Evolutionary conservation across 2,113 vertebrate species (phyloP).

Genomic region (Sapayoa aenigma): DNA sequence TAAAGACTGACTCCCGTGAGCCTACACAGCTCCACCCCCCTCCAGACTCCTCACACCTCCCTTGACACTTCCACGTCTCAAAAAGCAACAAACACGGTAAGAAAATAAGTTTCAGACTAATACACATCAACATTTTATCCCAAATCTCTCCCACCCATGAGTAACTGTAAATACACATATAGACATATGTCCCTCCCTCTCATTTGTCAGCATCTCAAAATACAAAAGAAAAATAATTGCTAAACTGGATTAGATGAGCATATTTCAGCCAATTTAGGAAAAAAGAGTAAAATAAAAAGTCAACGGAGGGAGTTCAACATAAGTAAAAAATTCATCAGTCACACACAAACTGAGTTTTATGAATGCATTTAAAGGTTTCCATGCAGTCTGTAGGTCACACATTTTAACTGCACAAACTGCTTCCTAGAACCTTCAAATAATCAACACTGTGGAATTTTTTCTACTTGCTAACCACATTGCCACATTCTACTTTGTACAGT

Average conservation of each 20-base stretch:
- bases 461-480: neutral
- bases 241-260: neutral
- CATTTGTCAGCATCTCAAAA: neutral
- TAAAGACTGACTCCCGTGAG: neutral
- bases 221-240: neutral
- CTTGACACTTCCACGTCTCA: neutral
- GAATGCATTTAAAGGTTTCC: neutral
- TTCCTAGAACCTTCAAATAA: neutral
- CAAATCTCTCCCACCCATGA: neutral
- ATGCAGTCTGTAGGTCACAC: neutral
- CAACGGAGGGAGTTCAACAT: neutral
- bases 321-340: neutral
- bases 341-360: neutral
- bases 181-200: neutral
- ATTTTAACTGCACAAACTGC: neutral
- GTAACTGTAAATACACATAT: neutral
- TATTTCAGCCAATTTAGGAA: neutral
- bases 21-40: neutral
- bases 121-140: neutral
- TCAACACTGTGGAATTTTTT: neutral
- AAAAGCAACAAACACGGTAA: neutral
- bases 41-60: neutral
- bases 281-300: neutral
- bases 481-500: neutral
- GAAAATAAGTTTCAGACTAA: neutral